phyloP scores from a whole-genome alignment of 1,140 invertebrate genomes.

The Procambarus virginalis region DNA sequence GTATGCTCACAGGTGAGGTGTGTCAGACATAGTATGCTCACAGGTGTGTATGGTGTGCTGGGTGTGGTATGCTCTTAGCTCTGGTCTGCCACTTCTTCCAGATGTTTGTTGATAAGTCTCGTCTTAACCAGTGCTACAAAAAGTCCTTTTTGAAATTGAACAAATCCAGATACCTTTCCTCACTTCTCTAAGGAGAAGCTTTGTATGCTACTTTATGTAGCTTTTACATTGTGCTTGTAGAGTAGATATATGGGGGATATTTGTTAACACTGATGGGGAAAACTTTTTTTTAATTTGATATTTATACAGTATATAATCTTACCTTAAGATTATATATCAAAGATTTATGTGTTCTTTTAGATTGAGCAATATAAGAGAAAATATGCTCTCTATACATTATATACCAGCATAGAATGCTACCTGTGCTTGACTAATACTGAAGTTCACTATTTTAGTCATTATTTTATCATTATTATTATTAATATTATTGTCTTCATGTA shows the following conservation, averaged over 20 bases:
- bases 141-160: slow-evolving; percentile 8
- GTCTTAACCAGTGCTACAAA: neutral
- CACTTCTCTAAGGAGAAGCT: slow-evolving; percentile 28
- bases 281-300: slow-evolving; percentile 33
- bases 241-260: slow-evolving; percentile 25
- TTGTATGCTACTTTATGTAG: slow-evolving; percentile 31
- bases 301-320: neutral
- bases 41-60: neutral
- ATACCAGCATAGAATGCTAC: slow-evolving; percentile 24
- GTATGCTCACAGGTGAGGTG: too few species aligned
- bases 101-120: slow-evolving; percentile 25
- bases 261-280: slow-evolving; percentile 24
- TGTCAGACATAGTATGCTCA: neutral
- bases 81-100: slow-evolving; percentile 2
- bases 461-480: neutral
- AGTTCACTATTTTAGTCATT: neutral
- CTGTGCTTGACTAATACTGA: slow-evolving; percentile 15
- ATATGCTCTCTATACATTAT: neutral
- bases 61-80: neutral
- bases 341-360: slow-evolving; percentile 12
- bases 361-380: slow-evolving; percentile 20
- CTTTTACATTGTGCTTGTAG: slow-evolving; percentile 31
- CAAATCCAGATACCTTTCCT: neutral
- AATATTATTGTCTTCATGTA: neutral
- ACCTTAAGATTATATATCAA: slow-evolving; percentile 25